Evolutionary conservation across 1,140 invertebrate genomes (phyloP).

Genomic region (Brachionus plicatilis): DNA sequence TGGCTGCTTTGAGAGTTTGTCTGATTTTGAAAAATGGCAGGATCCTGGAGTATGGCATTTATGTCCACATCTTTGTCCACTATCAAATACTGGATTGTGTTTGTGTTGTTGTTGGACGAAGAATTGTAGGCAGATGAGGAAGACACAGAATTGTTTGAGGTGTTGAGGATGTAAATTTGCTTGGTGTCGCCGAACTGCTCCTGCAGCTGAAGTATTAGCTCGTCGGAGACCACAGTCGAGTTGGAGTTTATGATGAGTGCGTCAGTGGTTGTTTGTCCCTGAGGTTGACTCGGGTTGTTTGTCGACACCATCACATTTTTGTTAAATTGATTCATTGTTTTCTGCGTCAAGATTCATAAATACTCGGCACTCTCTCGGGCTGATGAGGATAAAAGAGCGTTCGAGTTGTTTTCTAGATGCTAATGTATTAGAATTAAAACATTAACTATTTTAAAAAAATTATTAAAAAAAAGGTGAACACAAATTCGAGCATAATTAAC

Average conservation of each 20-base stretch:
- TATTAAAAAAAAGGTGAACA: slow-evolving; percentile 21
- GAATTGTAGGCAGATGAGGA: not conserved
- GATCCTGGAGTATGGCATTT: slow-evolving; percentile 34
- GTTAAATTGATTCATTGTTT: slow-evolving; percentile 21
- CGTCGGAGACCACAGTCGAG: slow-evolving; percentile 26
- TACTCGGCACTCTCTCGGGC: not conserved
- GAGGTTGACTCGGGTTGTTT: not conserved
- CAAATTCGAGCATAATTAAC: slow-evolving; percentile 20
- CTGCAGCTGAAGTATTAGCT: slow-evolving; percentile 24
- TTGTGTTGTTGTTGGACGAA: not conserved
- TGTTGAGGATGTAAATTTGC: slow-evolving; percentile 39
- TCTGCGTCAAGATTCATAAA: not conserved
- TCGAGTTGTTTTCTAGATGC: not conserved
- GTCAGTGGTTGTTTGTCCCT: not conserved
- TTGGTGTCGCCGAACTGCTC: slow-evolving; percentile 32
- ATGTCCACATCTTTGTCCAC: slow-evolving; percentile 38
- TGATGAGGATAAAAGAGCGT: not conserved
- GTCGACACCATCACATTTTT: slow-evolving; percentile 2
- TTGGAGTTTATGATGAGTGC: slow-evolving; percentile 34
- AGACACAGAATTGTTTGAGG: slow-evolving; percentile 13
- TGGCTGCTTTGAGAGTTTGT: not conserved
- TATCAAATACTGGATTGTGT: slow-evolving; percentile 33
- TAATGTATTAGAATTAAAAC: not conserved
- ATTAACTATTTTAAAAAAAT: not conserved
- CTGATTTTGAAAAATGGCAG: not conserved